These are phyloP conservation scores for Tor tambroides DNA, from an alignment of 2,113 vertebrate species.

Conservation along the genomic window DNA sequence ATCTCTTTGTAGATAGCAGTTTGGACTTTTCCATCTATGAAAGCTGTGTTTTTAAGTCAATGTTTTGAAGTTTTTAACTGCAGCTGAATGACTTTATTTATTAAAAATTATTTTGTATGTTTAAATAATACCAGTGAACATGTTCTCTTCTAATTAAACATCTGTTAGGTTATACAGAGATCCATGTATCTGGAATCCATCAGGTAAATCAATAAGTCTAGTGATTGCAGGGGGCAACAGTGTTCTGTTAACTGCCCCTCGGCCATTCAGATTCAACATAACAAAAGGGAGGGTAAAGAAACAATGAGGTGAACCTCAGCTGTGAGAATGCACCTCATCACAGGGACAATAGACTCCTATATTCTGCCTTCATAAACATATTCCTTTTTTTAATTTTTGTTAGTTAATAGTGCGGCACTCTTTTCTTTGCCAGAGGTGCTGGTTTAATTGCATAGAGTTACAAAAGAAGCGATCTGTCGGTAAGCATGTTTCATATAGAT, in stretches of 20 bases:
- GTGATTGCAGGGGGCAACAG: not conserved
- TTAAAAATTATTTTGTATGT: too few species aligned
- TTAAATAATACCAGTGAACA: not conserved
- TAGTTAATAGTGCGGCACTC: slow-evolving; percentile 6
- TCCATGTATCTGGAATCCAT: not conserved
- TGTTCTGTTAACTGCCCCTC: slow-evolving; percentile 19
- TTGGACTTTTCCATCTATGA: too few species aligned
- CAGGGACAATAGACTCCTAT: slow-evolving; percentile 43
- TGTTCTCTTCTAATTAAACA: not conserved
- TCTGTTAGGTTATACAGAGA: not conserved
- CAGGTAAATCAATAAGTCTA: slow-evolving; percentile 20
- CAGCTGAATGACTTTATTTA: too few species aligned
- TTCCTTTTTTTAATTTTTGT: slow-evolving; percentile 24
- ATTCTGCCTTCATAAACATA: slow-evolving; percentile 33
- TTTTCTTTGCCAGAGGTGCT: slow-evolving; percentile 24
- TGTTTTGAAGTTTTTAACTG: too few species aligned
- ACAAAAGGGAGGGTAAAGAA: slow-evolving; percentile 12
- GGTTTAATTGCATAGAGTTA: not conserved
- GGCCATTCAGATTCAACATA: not conserved
- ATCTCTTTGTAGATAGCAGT: too few species aligned
- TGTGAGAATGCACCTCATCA: slow-evolving; percentile 52
- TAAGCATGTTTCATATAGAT: slow-evolving; percentile 9
- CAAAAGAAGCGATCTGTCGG: not conserved
- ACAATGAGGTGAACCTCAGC: slow-evolving; percentile 42
- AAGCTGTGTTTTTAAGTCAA: too few species aligned